Evolutionary conservation across 2,888 invertebrate species (phyloP), one percentile per base, ranked within the genome.

Genomic region (Melipona bicolor): DNA sequence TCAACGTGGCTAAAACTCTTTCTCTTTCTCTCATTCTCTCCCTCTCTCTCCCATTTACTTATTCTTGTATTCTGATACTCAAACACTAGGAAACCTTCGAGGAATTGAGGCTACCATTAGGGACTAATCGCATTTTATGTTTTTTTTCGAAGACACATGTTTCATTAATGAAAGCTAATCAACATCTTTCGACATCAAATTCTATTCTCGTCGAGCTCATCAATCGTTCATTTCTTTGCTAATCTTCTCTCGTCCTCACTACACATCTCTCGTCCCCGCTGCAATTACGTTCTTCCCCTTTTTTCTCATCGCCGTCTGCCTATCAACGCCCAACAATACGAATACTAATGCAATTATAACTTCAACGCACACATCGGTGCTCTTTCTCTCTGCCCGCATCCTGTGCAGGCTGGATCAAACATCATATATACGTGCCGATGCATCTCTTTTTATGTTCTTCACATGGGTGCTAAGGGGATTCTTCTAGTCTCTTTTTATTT

Each of bases 311-410:
- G 21, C 59, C 75, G 65, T 61, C 54, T 52, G 49, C 32, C 32
- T 68, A 61, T 50, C 62, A 78, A 50, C 54, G 36, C 36, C 19
- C 62, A 56, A 49, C 64, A 56, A 32, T 50, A 24, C 43, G 59
- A 68, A 21, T 81, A 81, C 83, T 81, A 81, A 83, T 77, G 67
- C 81, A 80, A 75, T 52, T 43, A 64, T 83, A 83, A 83, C 83
- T 76, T 59, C 36, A 24, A 79, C 54, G 68, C 70, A 71, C 79
- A 75, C 79, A 50, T 68, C 67, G 77, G 62, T 70, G 59, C 49
- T 78, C 65, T 67, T 19, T 59, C 36, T 69, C 54, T 70, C 54
- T n/a, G 59, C 54, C 75, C 69, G 52, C 68, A 59, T 77, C 62
- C 61, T 56, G n/a, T 56, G 56, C 56, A 59, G 56, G 56, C 56